Percentiles rank a stretch among this genome's conserved stretches.
Evolutionary conservation across 92 coral and sea anemone genomes (phyloP).

Genomic region (Diadumene lineata): DNA sequence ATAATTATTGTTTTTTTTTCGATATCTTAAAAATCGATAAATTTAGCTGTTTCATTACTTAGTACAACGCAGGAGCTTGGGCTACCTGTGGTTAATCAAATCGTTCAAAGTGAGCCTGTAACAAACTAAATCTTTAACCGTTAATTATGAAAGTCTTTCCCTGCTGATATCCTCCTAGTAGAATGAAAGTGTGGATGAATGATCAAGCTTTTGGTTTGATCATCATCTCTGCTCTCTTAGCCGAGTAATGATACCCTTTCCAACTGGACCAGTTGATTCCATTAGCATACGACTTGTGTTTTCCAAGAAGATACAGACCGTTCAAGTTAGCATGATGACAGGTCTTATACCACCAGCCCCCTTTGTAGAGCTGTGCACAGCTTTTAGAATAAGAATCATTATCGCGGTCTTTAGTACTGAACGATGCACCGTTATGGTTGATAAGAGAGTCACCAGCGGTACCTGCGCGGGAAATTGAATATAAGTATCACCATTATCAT

Average conservation of each 20-base stretch:
- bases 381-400: slow-evolving; percentile 9
- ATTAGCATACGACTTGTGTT: slow-evolving; percentile 34
- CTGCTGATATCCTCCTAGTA: too few species aligned
- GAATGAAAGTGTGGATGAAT: too few species aligned
- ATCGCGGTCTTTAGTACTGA: slow-evolving; percentile 50
- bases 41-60: too few species aligned
- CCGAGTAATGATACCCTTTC: slow-evolving; percentile 58
- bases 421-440: slow-evolving; percentile 21
- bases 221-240: slow-evolving; percentile 59
- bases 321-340: slow-evolving; percentile 43
- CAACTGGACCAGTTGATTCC: slow-evolving; percentile 58
- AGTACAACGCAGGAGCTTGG: too few species aligned
- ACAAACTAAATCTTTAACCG: too few species aligned
- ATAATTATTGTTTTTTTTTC: too few species aligned
- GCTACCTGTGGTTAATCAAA: too few species aligned
- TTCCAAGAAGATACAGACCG: slow-evolving; percentile 50
- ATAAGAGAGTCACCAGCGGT: slow-evolving; percentile 51
- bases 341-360: slow-evolving; percentile 52
- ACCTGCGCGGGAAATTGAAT: too few species aligned
- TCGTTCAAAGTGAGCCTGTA: too few species aligned
- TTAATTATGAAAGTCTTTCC: too few species aligned
- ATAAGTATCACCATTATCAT: too few species aligned
- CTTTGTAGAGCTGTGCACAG: slow-evolving; percentile 33
- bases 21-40: too few species aligned
- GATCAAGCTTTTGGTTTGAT: slow-evolving; percentile 23